phyloP scores from a whole-genome alignment of 2,113 vertebrate species.

The Apeltes quadracus region DNA sequence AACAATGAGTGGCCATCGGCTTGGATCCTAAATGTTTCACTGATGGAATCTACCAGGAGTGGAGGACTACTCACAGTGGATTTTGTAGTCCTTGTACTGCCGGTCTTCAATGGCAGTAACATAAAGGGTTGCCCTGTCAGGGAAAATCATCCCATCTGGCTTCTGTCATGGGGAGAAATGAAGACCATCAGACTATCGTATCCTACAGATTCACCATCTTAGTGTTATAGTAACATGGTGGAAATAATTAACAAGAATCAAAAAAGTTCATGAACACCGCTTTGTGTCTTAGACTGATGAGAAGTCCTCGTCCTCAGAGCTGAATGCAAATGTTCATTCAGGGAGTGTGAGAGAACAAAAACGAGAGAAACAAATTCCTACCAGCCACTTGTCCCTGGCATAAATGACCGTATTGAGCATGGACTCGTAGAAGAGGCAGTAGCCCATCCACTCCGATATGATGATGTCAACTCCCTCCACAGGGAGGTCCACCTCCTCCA shows the following conservation, averaged over 20 bases:
- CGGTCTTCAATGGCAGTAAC: slow-evolving; percentile 92
- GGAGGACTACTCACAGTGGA: slow-evolving; percentile 86
- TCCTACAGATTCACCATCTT: background rate
- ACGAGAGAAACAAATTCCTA: slow-evolving; percentile 65
- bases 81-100: slow-evolving; percentile 96
- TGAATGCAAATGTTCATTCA: no score
- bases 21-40: no score
- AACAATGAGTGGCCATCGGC: background rate
- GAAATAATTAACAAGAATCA: background rate
- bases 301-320: no score
- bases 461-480: slow-evolving; percentile 93
- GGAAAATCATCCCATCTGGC: slow-evolving; percentile 92
- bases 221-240: background rate
- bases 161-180: slow-evolving; percentile 71
- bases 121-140: slow-evolving; percentile 90
- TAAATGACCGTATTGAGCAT: slow-evolving; percentile 96
- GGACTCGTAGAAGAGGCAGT: slow-evolving; percentile 94
- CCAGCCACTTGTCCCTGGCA: slow-evolving; percentile 94
- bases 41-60: no score
- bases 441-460: slow-evolving; percentile 97
- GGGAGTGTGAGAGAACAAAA: no score
- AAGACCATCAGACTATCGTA: background rate
- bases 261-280: no score
- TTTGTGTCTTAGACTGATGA: no score
- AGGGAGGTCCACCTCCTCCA: slow-evolving; percentile 91